Conservation (phyloP, 1,140 invertebrate species). For the Drosophila sechellia region DNA sequence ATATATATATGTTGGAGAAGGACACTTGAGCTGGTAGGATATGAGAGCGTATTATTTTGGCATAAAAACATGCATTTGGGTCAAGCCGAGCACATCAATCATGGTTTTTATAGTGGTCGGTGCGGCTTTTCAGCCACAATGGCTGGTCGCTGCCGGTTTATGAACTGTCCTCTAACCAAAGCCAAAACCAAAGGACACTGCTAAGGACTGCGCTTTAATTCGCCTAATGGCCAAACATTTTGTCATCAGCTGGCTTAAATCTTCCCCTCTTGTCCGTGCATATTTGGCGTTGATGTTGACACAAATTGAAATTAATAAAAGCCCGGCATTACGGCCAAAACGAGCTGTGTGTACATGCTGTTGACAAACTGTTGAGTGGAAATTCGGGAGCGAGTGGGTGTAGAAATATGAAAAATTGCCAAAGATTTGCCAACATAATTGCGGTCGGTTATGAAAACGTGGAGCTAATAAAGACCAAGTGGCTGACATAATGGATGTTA, state of each 20-base stretch:
- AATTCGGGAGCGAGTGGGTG: constrained; percentile 43
- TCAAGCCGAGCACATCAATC: constrained; percentile 77
- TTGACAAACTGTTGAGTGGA: constrained; percentile 73
- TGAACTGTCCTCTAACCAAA: constrained; percentile 53
- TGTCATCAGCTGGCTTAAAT: constrained; percentile 80
- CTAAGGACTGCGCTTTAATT: constrained; percentile 69
- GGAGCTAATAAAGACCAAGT: constrained; percentile 35
- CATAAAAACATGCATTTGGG: constrained; percentile 78
- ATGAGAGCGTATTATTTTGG: constrained; percentile 62
- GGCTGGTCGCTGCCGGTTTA: constrained; percentile 52
- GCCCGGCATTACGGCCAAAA: constrained; percentile 19
- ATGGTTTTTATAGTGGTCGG: constrained; percentile 66
- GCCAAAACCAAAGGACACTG: constrained; percentile 29
- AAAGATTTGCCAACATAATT: constrained; percentile 70
- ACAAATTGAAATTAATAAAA: constrained; percentile 82
- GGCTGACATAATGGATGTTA: constrained; percentile 36
- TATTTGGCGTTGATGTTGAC: constrained; percentile 77
- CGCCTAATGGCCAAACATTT: constrained; percentile 75
- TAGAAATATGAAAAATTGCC: constrained; percentile 65
- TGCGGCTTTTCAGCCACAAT: constrained; percentile 21
- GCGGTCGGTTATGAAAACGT: constrained; percentile 46
- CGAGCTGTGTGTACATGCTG: constrained; percentile 29
- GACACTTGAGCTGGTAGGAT: constrained; percentile 32
- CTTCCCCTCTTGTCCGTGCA: constrained; percentile 44
- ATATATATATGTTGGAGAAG: background rate